Percentiles rank a stretch among this genome's conserved stretches.
These are phyloP conservation scores for Sebastiscus albofasciatus DNA, from an alignment of 2,797 vertebrate species.

Conservation along the genomic window DNA sequence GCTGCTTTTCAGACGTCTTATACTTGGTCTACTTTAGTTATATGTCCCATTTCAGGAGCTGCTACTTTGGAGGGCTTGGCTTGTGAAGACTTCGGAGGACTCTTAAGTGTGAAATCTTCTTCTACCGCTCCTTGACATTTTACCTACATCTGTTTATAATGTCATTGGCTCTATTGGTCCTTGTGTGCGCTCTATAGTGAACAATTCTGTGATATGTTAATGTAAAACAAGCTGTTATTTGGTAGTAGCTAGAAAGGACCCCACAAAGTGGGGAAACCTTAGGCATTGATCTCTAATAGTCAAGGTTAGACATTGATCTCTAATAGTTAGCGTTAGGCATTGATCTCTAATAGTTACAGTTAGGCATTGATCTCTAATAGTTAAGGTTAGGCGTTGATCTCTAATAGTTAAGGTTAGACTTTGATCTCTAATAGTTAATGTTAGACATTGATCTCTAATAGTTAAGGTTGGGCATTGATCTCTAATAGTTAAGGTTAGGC, in stretches of 20 bases:
- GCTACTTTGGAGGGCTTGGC: slow-evolving; percentile 32
- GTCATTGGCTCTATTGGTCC: neutral
- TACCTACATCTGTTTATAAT: slow-evolving; percentile 4
- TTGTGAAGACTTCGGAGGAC: slow-evolving; percentile 9
- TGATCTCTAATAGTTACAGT: fast-evolving
- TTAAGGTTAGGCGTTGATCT: too few species aligned
- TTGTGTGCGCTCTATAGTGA: neutral
- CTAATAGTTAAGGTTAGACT: too few species aligned
- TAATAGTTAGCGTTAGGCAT: too few species aligned
- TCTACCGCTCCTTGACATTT: neutral
- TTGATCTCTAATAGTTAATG: fast-evolving
- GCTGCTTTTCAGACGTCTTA: slow-evolving; percentile 49
- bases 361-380: too few species aligned
- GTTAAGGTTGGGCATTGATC: too few species aligned
- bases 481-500: too few species aligned
- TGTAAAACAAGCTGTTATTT: neutral
- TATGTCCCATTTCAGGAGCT: slow-evolving; percentile 38
- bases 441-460: too few species aligned
- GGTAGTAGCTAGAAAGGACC: too few species aligned
- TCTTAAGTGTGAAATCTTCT: slow-evolving; percentile 14
- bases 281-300: too few species aligned
- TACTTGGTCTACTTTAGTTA: slow-evolving; percentile 51
- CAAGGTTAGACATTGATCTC: too few species aligned
- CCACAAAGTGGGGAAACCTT: too few species aligned
- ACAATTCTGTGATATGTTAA: neutral